Percentiles rank a stretch among this genome's conserved stretches.
phyloP scores from a whole-genome alignment of 2,113 vertebrate genomes.

The Lota lota region DNA sequence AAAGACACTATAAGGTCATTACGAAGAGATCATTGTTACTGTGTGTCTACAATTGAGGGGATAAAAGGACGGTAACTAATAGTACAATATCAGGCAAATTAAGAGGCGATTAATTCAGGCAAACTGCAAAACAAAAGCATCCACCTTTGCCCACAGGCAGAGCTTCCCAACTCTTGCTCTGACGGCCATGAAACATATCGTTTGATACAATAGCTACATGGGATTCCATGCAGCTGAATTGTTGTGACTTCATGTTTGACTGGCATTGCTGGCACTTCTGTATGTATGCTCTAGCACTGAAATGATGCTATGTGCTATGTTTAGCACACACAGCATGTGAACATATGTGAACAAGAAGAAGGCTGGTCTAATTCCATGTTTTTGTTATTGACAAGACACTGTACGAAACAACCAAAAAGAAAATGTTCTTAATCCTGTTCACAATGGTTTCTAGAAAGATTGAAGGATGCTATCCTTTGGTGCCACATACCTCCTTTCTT shows the following conservation, averaged over 20 bases:
- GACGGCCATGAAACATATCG: constrained; percentile 45
- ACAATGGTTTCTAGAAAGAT: too few relatives aligned
- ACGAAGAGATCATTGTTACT: constrained; percentile 15
- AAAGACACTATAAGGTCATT: too few relatives aligned
- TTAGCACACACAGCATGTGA: too few relatives aligned
- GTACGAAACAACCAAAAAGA: too few relatives aligned
- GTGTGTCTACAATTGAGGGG: constrained; percentile 19
- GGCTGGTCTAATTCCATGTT: too few relatives aligned
- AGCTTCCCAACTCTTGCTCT: constrained; percentile 35
- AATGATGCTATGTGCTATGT: not conserved
- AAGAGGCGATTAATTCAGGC: not conserved
- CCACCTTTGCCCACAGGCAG: constrained; percentile 39
- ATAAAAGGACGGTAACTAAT: constrained; percentile 21
- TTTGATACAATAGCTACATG: constrained; percentile 39
- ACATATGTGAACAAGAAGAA: too few relatives aligned
- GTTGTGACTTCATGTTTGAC: constrained; percentile 16
- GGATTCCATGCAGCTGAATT: constrained; percentile 18
- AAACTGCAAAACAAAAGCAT: constrained; percentile 33
- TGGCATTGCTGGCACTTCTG: constrained; percentile 20
- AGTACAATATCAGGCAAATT: constrained; percentile 23
- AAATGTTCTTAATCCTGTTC: too few relatives aligned
- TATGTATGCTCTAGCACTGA: too few relatives aligned
- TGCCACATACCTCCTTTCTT: too few relatives aligned
- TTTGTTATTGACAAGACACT: too few relatives aligned
- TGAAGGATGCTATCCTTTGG: too few relatives aligned